Base-by-base conservation (phyloP, 92 coral and sea anemone genomes). In the Parazoanthus atlanticus region DNA sequence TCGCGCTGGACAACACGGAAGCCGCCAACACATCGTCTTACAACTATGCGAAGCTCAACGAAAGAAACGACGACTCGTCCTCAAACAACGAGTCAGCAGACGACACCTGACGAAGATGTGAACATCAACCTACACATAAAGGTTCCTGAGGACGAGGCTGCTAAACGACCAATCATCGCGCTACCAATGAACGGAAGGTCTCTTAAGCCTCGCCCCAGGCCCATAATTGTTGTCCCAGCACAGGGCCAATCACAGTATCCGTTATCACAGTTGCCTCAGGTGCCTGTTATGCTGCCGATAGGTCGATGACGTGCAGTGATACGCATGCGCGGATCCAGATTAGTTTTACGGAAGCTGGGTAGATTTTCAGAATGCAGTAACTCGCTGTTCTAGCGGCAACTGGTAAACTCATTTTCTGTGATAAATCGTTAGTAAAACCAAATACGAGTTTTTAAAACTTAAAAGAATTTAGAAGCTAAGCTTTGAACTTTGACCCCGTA, bases 71-170 rank as follows among this genome's bases (percentile, higher is more conserved):
- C 65, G 28, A 47, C 54, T 31, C 78, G 26, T 83, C 61, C 41
- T 65, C 72, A 72, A 83, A 40, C 86, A 40, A 83, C 49, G 47
- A 54, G 25, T 40, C 40, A 6, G 32, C 77, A 73, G 23, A 28
- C 87, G 43, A 84, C 77, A 2, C 78, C 76, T 40, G 85, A 61
- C n/a, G 87, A 84, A 70, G 77, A 84, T 26, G 34, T 84, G 25
- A 84, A 84, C 33, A 84, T 84, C 28, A 84, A 84, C 41, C 87
- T 84, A 25, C 77, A 84, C 87, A 84, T 84, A 23, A 84, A 84
- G 54, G 78, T 84, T 28, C 87, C 87, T 21, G 87, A 84, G 6
- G 78, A 84, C 28, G 78, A 67, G 26, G 87, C 34, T 15, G 78
- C 38, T 43, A 84, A 84, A 2, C 78, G 87, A 11, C 87, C 77